Evolutionary conservation across 2,113 vertebrate species (phyloP).

Genomic region (Catagonus wagneri): DNA sequence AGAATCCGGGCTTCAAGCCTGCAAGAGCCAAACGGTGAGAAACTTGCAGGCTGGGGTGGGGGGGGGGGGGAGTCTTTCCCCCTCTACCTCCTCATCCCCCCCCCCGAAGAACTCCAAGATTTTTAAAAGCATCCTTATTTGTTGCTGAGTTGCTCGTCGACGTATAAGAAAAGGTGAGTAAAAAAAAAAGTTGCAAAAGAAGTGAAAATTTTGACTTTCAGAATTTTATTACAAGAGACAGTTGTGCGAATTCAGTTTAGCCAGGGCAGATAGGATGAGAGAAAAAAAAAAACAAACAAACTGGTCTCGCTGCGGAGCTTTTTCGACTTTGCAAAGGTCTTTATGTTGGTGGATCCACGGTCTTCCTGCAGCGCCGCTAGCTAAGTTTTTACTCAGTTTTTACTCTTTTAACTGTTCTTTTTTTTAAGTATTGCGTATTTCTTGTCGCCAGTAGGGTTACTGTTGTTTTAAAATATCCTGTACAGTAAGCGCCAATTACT

Average conservation of each 20-base stretch:
- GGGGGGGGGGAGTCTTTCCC: not conserved
- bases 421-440: constrained; percentile 55
- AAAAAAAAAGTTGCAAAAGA: constrained; percentile 67
- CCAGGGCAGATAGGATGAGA: constrained; percentile 22
- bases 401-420: constrained; percentile 83
- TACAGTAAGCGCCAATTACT: not conserved
- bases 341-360: constrained; percentile 85
- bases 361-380: constrained; percentile 80
- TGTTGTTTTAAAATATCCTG: constrained; percentile 48
- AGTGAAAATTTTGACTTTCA: constrained; percentile 62
- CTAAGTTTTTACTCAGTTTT: constrained; percentile 85
- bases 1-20: constrained; percentile 83
- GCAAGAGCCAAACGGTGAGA: constrained; percentile 67
- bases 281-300: not conserved
- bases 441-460: not conserved
- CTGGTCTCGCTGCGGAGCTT: constrained; percentile 76
- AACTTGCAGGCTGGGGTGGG: constrained; percentile 8
- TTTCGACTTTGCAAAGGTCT: constrained; percentile 84
- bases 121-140: constrained; percentile 84
- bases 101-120: constrained; percentile 87
- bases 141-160: constrained; percentile 85
- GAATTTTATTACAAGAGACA: constrained; percentile 80
- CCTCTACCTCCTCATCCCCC: not conserved
- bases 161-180: constrained; percentile 88
- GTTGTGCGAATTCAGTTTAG: constrained; percentile 82